Conservation (phyloP, 2,113 vertebrate species). For the Saguinus midas region DNA sequence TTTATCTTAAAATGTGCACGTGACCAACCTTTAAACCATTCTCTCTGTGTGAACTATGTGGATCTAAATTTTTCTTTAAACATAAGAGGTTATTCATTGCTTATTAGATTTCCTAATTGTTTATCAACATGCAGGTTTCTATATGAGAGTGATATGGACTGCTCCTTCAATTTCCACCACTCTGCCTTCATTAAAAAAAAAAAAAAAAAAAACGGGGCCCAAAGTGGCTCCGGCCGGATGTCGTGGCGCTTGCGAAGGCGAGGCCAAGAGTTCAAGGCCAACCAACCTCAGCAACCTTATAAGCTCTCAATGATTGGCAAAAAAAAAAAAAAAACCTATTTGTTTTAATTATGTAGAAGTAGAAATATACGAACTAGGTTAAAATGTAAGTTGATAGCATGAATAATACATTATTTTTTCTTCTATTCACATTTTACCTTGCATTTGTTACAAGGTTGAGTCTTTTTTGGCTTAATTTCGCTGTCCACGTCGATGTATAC, state of each 20-base stretch:
- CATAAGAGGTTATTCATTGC: background rate
- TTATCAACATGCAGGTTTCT: background rate
- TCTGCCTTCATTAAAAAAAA: background rate
- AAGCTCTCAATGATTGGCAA: no score
- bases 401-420: background rate
- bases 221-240: no score
- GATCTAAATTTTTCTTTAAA: background rate
- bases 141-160: background rate
- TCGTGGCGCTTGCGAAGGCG: no score
- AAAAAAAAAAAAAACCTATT: no score
- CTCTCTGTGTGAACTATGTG: background rate
- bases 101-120: background rate
- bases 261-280: no score
- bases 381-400: background rate
- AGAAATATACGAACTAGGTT: background rate
- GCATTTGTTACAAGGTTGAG: background rate
- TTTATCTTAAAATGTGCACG: conserved; percentile 46
- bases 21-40: conserved; percentile 28
- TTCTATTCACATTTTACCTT: background rate
- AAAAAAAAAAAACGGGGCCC: no score
- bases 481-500: background rate
- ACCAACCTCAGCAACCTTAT: no score
- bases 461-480: background rate
- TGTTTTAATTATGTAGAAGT: background rate
- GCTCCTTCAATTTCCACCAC: background rate